Evolutionary conservation across 2,797 vertebrate species (phyloP).

Genomic region (Scarus forsteni): DNA sequence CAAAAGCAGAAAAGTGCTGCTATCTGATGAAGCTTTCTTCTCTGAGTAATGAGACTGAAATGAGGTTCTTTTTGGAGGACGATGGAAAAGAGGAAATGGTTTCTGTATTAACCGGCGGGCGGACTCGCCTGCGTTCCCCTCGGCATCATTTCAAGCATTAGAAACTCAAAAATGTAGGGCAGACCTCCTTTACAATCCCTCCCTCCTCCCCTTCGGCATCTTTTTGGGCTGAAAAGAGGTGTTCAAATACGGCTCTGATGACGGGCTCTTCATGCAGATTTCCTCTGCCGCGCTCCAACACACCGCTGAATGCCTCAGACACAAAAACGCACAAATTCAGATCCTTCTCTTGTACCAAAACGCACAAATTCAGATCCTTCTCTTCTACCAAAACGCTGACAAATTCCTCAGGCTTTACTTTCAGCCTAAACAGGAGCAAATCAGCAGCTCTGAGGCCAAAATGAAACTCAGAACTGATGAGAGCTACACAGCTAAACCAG

Average conservation of each 20-base stretch:
- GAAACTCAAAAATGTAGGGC: constrained; percentile 75
- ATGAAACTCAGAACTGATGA: too few relatives aligned
- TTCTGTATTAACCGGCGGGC: constrained; percentile 48
- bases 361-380: too few relatives aligned
- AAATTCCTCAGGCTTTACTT: too few relatives aligned
- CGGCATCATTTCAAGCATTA: constrained; percentile 56
- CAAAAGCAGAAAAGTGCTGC: constrained; percentile 20
- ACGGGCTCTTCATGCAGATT: constrained; percentile 35
- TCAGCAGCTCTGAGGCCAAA: too few relatives aligned
- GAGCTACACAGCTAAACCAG: too few relatives aligned
- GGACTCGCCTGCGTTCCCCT: constrained; percentile 44
- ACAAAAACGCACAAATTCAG: background rate
- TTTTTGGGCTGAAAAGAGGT: constrained; percentile 58
- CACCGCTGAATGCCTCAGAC: background rate
- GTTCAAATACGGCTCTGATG: constrained; percentile 51
- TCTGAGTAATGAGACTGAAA: constrained; percentile 36
- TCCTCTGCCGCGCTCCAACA: constrained; percentile 5
- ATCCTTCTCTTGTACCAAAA: too few relatives aligned
- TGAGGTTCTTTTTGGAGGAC: constrained; percentile 30
- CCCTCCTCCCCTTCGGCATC: constrained; percentile 41
- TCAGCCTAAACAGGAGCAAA: too few relatives aligned
- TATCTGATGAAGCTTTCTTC: constrained; percentile 23
- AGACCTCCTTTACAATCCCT: constrained; percentile 63
- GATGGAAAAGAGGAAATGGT: constrained; percentile 37
- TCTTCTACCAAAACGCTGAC: too few relatives aligned